Evolutionary conservation across 2,113 vertebrate genomes (phyloP).

Genomic region (rabbit (Oryctolagus cuniculus)): DNA sequence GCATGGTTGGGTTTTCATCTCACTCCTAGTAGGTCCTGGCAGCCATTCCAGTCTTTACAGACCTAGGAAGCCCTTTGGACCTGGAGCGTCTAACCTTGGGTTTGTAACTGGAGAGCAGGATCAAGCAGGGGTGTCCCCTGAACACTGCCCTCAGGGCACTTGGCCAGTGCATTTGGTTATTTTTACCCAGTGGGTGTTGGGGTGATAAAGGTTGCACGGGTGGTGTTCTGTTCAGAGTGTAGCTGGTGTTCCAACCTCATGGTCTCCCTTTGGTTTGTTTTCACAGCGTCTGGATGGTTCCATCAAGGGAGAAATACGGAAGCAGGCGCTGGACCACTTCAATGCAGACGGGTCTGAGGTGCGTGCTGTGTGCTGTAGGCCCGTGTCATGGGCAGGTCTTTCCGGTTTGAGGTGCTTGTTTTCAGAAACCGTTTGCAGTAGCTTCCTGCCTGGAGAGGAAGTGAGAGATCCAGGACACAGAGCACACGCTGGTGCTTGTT

Average conservation of each 20-base stretch:
- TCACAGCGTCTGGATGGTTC: conserved; percentile 97
- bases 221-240: conserved; percentile 62
- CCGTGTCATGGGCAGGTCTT: conserved; percentile 2
- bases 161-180: conserved; percentile 86
- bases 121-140: conserved; percentile 61
- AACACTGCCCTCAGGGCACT: conserved; percentile 60
- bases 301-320: conserved; percentile 98
- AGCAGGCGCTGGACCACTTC: conserved; percentile 99
- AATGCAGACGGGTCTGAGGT: conserved; percentile 99
- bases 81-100: conserved; percentile 76
- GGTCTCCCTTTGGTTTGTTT: conserved; percentile 76
- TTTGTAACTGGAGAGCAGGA: conserved; percentile 84
- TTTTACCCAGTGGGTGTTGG: conserved; percentile 92
- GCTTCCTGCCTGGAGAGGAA: not conserved
- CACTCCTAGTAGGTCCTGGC: not conserved
- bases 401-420: not conserved
- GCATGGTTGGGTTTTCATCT: not conserved
- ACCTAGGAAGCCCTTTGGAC: not conserved
- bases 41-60: conserved; percentile 12
- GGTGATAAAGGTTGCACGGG: conserved; percentile 76
- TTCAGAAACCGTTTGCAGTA: conserved; percentile 9
- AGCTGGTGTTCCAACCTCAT: conserved; percentile 68
- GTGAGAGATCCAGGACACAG: not conserved
- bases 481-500: not conserved
- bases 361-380: too few relatives aligned